These are phyloP conservation scores for Rhopilema esculentum DNA, from an alignment of 30 jellyfish, hydroid and myxozoan species.

Conservation along the genomic window DNA sequence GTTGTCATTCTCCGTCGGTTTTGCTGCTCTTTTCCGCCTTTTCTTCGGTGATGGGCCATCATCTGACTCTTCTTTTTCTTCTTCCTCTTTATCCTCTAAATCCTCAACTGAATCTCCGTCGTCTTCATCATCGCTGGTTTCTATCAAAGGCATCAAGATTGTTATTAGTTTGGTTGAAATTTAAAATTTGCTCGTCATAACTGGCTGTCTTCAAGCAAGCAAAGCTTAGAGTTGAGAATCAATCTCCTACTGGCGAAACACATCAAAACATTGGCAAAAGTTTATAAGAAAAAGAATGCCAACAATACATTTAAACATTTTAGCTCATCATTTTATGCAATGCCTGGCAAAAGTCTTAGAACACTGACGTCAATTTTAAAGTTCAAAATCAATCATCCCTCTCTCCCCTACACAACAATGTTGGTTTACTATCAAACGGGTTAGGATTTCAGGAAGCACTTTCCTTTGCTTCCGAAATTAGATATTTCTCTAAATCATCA, in stretches of 20 bases:
- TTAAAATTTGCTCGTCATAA: neutral
- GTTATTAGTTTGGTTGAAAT: too few species aligned
- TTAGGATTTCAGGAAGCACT: too few species aligned
- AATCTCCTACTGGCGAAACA: too few species aligned
- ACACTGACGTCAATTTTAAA: too few species aligned
- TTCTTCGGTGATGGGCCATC: constrained; percentile 54
- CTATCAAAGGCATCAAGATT: constrained; percentile 3
- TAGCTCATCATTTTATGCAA: too few species aligned
- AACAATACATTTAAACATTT: neutral
- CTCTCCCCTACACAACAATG: too few species aligned
- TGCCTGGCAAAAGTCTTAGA: too few species aligned
- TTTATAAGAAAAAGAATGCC: neutral
- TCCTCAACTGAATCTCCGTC: neutral
- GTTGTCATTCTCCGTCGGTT: neutral
- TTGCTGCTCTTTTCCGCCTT: constrained; percentile 16
- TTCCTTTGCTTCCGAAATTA: too few species aligned
- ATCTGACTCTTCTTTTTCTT: constrained; percentile 22
- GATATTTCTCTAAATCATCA: too few species aligned
- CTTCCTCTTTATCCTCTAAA: constrained; percentile 27
- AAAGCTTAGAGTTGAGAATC: too few species aligned
- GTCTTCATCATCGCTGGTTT: constrained; percentile 28
- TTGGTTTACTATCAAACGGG: too few species aligned
- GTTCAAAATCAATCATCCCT: too few species aligned
- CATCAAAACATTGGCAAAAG: neutral
- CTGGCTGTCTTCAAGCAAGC: neutral